Evolutionary conservation across 2,797 vertebrate genomes (phyloP).

Genomic region (Alcedo quadribrachys): DNA sequence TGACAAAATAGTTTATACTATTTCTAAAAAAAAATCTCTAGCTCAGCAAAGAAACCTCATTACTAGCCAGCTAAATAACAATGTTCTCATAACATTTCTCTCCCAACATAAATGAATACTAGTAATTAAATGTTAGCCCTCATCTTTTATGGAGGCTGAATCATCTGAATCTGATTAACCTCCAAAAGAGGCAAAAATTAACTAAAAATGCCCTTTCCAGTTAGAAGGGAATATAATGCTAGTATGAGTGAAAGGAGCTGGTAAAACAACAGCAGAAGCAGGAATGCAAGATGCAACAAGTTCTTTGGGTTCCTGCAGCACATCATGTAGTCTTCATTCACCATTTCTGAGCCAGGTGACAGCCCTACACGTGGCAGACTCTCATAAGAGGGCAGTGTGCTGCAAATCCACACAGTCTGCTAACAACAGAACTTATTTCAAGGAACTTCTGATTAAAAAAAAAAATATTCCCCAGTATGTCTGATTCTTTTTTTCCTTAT

Average conservation of each 20-base stretch:
- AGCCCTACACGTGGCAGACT: not conserved
- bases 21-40: not conserved
- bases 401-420: not conserved
- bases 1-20: not conserved
- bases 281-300: not conserved
- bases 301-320: not conserved
- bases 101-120: not conserved
- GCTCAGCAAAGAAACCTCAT: not conserved
- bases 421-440: not conserved
- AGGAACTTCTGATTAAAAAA: not conserved
- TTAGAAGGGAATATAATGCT: not conserved
- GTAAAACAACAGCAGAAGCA: not conserved
- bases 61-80: not conserved
- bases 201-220: not conserved
- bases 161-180: not conserved
- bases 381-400: not conserved
- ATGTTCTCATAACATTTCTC: not conserved
- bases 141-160: not conserved
- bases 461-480: not conserved
- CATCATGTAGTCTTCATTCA: too few relatives aligned
- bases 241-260: not conserved
- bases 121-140: not conserved
- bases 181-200: not conserved
- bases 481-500: not conserved
- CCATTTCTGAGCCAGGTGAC: not conserved